Base-by-base conservation (phyloP, 2,113 vertebrate genomes). In the Forbesichthys agassizii region DNA sequence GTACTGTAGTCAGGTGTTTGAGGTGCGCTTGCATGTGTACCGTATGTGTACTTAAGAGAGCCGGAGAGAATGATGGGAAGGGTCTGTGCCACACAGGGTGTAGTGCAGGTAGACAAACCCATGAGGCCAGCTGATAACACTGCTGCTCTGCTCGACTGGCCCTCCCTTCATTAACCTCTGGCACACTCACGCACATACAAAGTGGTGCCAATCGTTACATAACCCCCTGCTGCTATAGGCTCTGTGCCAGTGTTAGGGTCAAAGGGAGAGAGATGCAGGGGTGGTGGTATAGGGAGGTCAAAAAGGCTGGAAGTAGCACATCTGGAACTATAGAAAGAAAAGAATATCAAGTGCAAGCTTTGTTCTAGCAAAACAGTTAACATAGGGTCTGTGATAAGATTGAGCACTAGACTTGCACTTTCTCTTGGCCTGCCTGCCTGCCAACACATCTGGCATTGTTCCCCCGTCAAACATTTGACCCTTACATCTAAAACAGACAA, bases 121-220 rank as follows among this genome's bases (percentile, higher is more conserved):
- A 74, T 48, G 68, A 81, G 71, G 16, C 60, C 66, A 81, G 81
- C 64, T 83, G 61, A 74, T 81, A 80, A 84, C 69, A 61, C 51
- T 76, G 73, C 71, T 48, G 61, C 63, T 57, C 64, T 55, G 60
- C 68, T 48, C 68, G 67, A 69, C 72, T 73, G 81, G 68, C 52
- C 42, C 73, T 69, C 74, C 65, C 74, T 85, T 83, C 66, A 86
- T 82, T 85, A 84, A 81, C 77, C 70, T 74, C 33, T 64, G 61
- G 60, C 69, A 61, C 52, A 49, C 65, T 64, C 60, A 20, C 69
- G 66, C 57, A 54, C 64, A 61, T 47, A 49, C 63, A 68, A 57
- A 33, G 49, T 11, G 33, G 47, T 85, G 69, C 68, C 71, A 75
- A 61, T 42, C 54, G 53, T 85, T 84, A 65, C 60, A 58, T 80